phyloP scores from a whole-genome alignment of 2,797 vertebrate species.

The Labeo calbasu region DNA sequence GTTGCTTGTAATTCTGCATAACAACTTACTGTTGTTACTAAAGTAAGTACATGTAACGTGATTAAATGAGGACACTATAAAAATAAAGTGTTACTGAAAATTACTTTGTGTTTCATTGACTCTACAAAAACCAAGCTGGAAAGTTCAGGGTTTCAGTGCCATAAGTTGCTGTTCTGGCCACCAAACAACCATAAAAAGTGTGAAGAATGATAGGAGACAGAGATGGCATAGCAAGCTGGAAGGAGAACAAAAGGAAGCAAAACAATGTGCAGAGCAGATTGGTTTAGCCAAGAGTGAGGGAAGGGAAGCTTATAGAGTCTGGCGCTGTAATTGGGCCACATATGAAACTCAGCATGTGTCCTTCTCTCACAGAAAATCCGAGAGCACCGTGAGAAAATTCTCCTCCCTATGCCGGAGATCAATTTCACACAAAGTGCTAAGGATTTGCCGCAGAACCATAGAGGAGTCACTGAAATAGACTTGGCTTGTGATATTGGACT shows the following conservation, averaged over 20 bases:
- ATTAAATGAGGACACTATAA: not conserved
- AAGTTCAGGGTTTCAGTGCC: conserved; percentile 15
- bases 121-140: not conserved
- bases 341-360: conserved; percentile 68
- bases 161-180: conserved; percentile 30
- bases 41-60: not conserved
- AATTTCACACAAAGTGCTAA: conserved; percentile 78
- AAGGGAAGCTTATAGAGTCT: conserved; percentile 71
- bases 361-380: conserved; percentile 68
- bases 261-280: conserved; percentile 72
- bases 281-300: conserved; percentile 73
- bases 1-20: not conserved
- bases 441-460: conserved; percentile 74
- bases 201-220: conserved; percentile 58
- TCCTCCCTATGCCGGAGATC: conserved; percentile 76
- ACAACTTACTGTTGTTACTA: not conserved
- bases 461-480: conserved; percentile 73
- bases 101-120: not conserved
- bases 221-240: conserved; percentile 73
- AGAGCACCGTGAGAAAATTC: conserved; percentile 76
- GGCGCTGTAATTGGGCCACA: conserved; percentile 41
- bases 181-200: conserved; percentile 1
- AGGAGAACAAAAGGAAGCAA: conserved; percentile 76
- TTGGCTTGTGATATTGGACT: conserved; percentile 80
- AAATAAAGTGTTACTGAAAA: not conserved